Conservation (phyloP, 2,113 vertebrate species). For the Strix aluco region DNA sequence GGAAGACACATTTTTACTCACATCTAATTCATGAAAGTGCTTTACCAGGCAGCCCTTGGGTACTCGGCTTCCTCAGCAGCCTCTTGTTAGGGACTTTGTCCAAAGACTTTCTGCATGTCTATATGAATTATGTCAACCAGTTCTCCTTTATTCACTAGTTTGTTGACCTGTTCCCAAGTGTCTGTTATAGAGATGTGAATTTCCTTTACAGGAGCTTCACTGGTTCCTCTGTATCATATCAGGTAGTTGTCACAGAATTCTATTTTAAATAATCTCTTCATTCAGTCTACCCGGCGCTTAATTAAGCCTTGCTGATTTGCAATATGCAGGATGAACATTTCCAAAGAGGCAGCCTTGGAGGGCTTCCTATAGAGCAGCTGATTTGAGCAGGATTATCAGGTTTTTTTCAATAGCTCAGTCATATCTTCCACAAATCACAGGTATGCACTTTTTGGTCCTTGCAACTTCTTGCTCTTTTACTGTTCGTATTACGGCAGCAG, state of each 20-base stretch:
- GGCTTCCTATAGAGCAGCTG: background rate
- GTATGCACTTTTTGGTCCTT: background rate
- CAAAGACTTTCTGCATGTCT: background rate
- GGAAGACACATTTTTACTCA: background rate
- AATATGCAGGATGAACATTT: background rate
- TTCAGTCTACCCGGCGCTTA: background rate
- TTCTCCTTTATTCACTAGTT: background rate
- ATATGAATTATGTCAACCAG: background rate
- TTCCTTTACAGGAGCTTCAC: background rate
- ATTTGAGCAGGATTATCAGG: background rate
- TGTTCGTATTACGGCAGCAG: background rate
- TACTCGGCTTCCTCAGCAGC: background rate
- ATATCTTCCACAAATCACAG: background rate
- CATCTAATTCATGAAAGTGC: background rate
- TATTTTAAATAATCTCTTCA: background rate
- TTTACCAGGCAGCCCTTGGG: background rate
- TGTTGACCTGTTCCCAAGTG: background rate
- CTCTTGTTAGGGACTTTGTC: background rate
- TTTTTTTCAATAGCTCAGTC: background rate
- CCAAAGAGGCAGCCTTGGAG: background rate
- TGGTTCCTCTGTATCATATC: background rate
- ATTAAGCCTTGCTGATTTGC: slow-evolving; percentile 40
- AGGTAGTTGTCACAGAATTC: background rate
- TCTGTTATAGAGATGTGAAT: background rate
- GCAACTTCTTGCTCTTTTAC: background rate